A percentile compares a stretch with the other conserved stretches of the same genome.
phyloP scores from a whole-genome alignment of 1,140 invertebrate genomes.

The Meteorus sp. region DNA sequence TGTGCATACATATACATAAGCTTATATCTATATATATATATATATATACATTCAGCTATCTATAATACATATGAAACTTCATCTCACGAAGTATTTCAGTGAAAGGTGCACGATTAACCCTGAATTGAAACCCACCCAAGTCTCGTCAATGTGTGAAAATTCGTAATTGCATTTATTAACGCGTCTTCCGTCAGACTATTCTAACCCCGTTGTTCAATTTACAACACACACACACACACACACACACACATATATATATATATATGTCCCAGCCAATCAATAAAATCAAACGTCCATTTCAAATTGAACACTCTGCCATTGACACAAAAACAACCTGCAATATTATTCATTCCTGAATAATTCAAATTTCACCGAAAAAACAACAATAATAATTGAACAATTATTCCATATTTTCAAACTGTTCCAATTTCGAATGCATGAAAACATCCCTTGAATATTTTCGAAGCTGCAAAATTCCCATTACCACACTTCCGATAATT shows the following conservation, averaged over 20 bases:
- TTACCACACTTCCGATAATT: slow-evolving; percentile 1
- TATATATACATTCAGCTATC: no score
- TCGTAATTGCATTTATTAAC: slow-evolving; percentile 15
- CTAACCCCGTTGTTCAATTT: no score
- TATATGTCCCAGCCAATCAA: no score
- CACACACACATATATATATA: no score
- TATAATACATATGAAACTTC: background rate
- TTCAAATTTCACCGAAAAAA: background rate
- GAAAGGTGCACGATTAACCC: slow-evolving; percentile 18
- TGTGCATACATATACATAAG: no score
- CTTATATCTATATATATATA: no score
- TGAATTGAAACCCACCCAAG: slow-evolving; percentile 11
- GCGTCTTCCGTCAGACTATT: slow-evolving; percentile 6
- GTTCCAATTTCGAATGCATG: slow-evolving; percentile 24
- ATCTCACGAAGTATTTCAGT: slow-evolving; percentile 8
- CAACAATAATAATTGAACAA: background rate
- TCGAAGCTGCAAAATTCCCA: slow-evolving; percentile 19
- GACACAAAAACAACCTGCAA: no score
- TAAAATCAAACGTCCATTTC: no score
- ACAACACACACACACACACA: no score
- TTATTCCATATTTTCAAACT: slow-evolving; percentile 10
- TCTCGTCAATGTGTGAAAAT: slow-evolving; percentile 9
- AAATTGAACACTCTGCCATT: no score
- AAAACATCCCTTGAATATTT: slow-evolving; percentile 1
- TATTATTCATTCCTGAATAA: no score